Percentiles rank a stretch among this genome's conserved stretches.
Conservation (phyloP, 2,888 invertebrate genomes). For the Lutraria lutraria region DNA sequence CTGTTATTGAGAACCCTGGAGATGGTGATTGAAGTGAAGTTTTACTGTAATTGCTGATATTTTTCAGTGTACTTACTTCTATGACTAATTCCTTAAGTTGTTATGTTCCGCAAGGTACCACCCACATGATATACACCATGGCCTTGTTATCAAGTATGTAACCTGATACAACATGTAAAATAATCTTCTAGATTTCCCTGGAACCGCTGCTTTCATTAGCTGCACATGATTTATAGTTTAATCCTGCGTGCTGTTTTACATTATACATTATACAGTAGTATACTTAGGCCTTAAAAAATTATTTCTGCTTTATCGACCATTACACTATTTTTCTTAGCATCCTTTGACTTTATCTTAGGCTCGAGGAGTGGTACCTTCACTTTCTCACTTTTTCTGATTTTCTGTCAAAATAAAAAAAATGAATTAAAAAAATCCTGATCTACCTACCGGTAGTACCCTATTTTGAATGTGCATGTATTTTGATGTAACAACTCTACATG, state of each 20-base stretch:
- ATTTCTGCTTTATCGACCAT: too few relatives aligned
- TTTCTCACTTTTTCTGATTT: too few relatives aligned
- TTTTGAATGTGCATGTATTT: too few relatives aligned
- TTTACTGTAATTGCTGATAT: background rate
- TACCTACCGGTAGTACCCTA: too few relatives aligned
- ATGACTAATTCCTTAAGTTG: background rate
- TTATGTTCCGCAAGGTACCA: background rate
- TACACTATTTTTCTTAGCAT: too few relatives aligned
- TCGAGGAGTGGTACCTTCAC: too few relatives aligned
- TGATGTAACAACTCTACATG: too few relatives aligned
- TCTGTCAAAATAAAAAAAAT: too few relatives aligned
- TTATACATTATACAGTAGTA: background rate
- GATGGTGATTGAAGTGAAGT: background rate
- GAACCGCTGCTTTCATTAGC: constrained; percentile 15
- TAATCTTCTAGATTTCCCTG: background rate
- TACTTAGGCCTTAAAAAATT: background rate
- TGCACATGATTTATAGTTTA: constrained; percentile 13
- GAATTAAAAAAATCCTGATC: too few relatives aligned
- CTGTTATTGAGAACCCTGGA: too few relatives aligned
- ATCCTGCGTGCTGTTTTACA: background rate
- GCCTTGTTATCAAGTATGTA: constrained; percentile 1
- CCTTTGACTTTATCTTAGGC: too few relatives aligned
- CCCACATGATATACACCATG: background rate
- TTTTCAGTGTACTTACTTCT: background rate
- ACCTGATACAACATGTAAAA: background rate